phyloP scores from a whole-genome alignment of 2,113 vertebrate genomes.

The Arizona elegans region DNA sequence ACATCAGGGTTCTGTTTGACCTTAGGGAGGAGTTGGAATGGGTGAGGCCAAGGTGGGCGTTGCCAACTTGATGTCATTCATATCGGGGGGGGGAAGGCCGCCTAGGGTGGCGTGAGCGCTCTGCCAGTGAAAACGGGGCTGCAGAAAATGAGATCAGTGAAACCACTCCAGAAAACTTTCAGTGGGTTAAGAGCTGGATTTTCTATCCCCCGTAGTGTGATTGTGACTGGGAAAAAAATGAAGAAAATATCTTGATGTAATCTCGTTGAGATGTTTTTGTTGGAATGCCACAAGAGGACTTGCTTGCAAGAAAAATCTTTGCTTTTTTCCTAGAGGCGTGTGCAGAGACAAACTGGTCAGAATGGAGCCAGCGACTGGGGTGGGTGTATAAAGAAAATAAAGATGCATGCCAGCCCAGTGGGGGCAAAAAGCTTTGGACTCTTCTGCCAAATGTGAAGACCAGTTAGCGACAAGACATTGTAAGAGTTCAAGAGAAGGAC shows the following conservation, averaged over 20 bases:
- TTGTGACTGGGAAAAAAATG: slow-evolving; percentile 67
- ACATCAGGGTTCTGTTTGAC: no score
- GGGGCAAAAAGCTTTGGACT: slow-evolving; percentile 52
- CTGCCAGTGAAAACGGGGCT: no score
- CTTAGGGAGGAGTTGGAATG: no score
- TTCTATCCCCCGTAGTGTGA: slow-evolving; percentile 56
- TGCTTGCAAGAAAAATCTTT: slow-evolving; percentile 63
- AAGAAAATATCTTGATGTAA: slow-evolving; percentile 64
- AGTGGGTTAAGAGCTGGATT: slow-evolving; percentile 56
- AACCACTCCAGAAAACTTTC: slow-evolving; percentile 51
- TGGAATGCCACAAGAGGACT: slow-evolving; percentile 60
- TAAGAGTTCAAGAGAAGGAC: slow-evolving; percentile 32
- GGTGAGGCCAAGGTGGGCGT: no score
- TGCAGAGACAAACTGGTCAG: slow-evolving; percentile 60
- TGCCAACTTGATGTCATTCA: no score
- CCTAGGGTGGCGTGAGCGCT: no score
- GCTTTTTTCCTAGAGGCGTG: slow-evolving; percentile 68
- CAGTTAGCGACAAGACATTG: slow-evolving; percentile 46
- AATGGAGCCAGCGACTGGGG: slow-evolving; percentile 61
- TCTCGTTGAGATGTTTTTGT: slow-evolving; percentile 68
- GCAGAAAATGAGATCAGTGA: slow-evolving; percentile 39
- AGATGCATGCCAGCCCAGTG: slow-evolving; percentile 58
- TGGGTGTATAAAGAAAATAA: slow-evolving; percentile 53
- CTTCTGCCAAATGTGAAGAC: slow-evolving; percentile 49
- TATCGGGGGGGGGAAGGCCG: no score